Evolutionary conservation across 2,888 invertebrate genomes (phyloP).

Genomic region (Leptothorax acervorum): DNA sequence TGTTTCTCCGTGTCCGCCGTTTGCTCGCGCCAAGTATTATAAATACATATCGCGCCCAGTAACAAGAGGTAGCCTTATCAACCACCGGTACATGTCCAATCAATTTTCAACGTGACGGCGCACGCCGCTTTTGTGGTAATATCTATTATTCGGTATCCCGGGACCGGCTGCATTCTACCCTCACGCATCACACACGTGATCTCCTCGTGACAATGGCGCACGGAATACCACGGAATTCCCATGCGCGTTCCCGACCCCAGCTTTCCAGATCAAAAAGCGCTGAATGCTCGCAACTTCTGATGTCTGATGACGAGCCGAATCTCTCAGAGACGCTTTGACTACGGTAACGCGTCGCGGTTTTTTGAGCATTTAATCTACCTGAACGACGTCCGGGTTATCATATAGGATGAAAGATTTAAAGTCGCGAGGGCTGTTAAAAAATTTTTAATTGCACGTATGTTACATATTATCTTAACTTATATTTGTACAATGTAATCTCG

Average conservation of each 20-base stretch:
- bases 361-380: constrained; percentile 30
- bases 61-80: constrained; percentile 74
- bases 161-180: constrained; percentile 75
- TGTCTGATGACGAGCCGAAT: constrained; percentile 35
- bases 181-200: constrained; percentile 80
- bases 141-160: constrained; percentile 81
- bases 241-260: constrained; percentile 63
- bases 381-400: constrained; percentile 8
- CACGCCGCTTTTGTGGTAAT: constrained; percentile 81
- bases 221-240: constrained; percentile 74
- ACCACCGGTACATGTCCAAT: constrained; percentile 78
- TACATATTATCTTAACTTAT: background rate
- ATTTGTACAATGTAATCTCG: background rate
- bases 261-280: constrained; percentile 66
- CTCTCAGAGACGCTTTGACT: constrained; percentile 27
- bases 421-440: background rate
- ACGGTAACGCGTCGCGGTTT: background rate
- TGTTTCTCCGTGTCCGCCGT: constrained; percentile 32
- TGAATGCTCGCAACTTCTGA: constrained; percentile 61
- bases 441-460: background rate
- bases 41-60: constrained; percentile 55
- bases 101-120: constrained; percentile 80
- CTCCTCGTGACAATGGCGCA: constrained; percentile 79
- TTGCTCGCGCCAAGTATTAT: constrained; percentile 34
- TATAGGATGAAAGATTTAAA: background rate